These are phyloP conservation scores for Porphyrio hochstetteri DNA, from an alignment of 2,113 vertebrate species.

Conservation along the genomic window DNA sequence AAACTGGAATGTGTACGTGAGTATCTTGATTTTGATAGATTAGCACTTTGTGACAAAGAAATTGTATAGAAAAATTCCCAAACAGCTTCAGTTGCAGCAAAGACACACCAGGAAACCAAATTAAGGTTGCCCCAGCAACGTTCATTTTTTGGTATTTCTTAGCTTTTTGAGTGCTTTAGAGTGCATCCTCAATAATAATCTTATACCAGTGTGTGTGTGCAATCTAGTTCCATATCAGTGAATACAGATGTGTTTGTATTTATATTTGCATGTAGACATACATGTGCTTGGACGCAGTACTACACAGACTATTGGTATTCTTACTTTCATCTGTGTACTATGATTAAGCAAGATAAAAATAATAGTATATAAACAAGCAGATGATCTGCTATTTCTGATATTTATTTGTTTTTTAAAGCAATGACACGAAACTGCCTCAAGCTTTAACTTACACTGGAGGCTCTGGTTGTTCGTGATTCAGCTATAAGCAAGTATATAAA, in stretches of 20 bases:
- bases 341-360: neutral
- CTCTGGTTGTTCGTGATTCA: neutral
- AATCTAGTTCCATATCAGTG: neutral
- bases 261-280: accelerated
- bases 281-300: neutral
- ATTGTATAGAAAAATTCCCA: neutral
- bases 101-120: neutral
- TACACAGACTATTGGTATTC: neutral
- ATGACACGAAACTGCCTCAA: neutral
- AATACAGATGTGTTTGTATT: accelerated
- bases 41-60: neutral
- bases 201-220: neutral
- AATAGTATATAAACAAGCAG: neutral
- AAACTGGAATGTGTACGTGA: neutral
- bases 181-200: neutral
- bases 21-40: neutral
- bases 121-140: neutral
- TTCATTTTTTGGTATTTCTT: neutral
- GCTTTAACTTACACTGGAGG: neutral
- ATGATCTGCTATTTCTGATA: neutral
- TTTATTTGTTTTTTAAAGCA: neutral
- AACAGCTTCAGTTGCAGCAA: neutral
- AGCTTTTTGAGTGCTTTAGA: neutral
- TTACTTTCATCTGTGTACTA: neutral
- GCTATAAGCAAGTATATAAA: neutral